Evolutionary conservation across 2,113 vertebrate genomes (phyloP), one percentile per base, ranked within the genome.

Genomic region (Meles meles): DNA sequence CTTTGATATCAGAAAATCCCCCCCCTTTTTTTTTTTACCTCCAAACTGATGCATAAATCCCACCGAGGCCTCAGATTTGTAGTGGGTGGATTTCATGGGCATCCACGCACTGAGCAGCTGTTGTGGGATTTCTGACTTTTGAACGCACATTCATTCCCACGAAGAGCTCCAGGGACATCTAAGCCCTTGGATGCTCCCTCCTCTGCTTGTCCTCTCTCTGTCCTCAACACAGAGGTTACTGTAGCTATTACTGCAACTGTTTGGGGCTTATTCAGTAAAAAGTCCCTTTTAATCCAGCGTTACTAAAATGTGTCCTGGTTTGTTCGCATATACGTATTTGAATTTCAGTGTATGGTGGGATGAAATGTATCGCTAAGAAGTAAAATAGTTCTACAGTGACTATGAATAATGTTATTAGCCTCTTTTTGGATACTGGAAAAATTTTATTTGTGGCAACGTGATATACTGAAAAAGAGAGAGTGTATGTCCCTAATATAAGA

Each of bases 91-190:
- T 95, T 96, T 94, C 95, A 81, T 1, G 47, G 82, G 42, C 94
- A n/a, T 90, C 25, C 3, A 0, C 6, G 79, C 69, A 29, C 92
- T 21, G 31, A 87, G 63, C 97, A 98, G 96, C 97, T 97, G 95
- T 80, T 57, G 34, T 76, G 89, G 89, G 84, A 90, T 92, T 93
- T 95, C 83, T 59, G 89, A n/a, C 83, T 94, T 97, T 63, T 97
- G 57, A 57, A 23, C 1, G 7, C 34, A 52, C n/a, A 42, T 17
- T 80, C 20, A 7, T 96, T 96, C 83, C 90, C n/a, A 23, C 20
- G 37, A 39, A 82, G 69, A 8, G 80, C 94, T 90, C 86, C 59
- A 59, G 49, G 94, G 93, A 92, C 92, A 93, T 27, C 61, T 93
- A 77, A 96, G 94, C 90, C 88, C 93, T 90, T 14, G n/a, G 76